These are phyloP conservation scores for Dipodomys merriami DNA, from an alignment of 2,113 vertebrate species.

Conservation along the genomic window DNA sequence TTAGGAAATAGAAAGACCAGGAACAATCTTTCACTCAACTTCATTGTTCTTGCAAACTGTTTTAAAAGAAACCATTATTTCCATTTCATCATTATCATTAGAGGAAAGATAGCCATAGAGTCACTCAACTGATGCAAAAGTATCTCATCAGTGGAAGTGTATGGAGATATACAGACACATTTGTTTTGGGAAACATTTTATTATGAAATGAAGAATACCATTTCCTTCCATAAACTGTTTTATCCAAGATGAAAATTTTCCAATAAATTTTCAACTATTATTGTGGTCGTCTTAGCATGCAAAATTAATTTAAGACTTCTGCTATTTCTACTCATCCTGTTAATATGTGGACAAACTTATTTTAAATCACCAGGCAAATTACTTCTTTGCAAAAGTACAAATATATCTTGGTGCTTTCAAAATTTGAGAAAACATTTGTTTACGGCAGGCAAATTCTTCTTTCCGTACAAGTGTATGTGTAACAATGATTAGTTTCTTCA, in stretches of 20 bases:
- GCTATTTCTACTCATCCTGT: not conserved
- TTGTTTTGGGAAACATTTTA: constrained; percentile 40
- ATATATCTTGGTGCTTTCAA: not conserved
- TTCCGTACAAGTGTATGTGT: not conserved
- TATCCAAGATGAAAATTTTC: not conserved
- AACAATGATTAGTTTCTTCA: not conserved
- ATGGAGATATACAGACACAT: not conserved
- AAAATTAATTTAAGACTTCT: not conserved
- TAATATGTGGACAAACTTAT: not conserved
- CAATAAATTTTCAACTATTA: not conserved
- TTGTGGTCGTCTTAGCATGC: not conserved
- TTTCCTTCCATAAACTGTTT: constrained; percentile 21
- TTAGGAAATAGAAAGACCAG: too few relatives aligned
- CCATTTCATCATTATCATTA: not conserved
- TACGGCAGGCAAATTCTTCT: not conserved
- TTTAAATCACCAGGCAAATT: not conserved
- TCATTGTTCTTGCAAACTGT: not conserved
- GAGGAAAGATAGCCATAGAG: not conserved
- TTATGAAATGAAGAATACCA: not conserved
- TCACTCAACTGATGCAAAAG: not conserved
- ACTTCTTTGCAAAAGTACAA: not conserved
- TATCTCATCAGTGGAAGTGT: constrained; percentile 14
- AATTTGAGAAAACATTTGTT: not conserved
- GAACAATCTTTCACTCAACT: not conserved
- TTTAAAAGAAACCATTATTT: constrained; percentile 41